phyloP scores from a whole-genome alignment of 2,888 invertebrate genomes.

The Diachrysia chrysitis region DNA sequence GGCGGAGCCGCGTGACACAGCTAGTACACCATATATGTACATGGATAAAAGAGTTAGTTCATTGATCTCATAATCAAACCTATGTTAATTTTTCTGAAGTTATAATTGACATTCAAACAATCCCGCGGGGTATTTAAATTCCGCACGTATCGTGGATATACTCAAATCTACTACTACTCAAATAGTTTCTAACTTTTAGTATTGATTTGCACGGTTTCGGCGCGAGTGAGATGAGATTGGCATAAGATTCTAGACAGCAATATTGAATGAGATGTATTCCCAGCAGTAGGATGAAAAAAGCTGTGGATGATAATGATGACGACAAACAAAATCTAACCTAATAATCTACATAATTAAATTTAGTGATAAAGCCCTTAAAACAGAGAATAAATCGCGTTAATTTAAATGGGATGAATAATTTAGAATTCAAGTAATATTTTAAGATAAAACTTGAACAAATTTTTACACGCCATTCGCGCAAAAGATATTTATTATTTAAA shows the following conservation, averaged over 20 bases:
- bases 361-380: background rate
- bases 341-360: too few relatives aligned
- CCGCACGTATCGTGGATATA: background rate
- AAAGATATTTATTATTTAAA: slow-evolving; percentile 9
- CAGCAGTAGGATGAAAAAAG: background rate
- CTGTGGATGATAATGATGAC: background rate
- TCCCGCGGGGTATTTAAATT: background rate
- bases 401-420: background rate
- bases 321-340: background rate
- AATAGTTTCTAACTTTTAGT: background rate
- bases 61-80: background rate
- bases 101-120: slow-evolving; percentile 1
- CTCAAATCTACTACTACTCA: background rate
- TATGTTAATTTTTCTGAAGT: background rate
- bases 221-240: slow-evolving; percentile 2
- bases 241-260: background rate
- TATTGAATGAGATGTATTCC: background rate
- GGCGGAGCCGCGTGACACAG: too few relatives aligned
- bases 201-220: background rate
- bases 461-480: slow-evolving; percentile 3
- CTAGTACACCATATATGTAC: background rate
- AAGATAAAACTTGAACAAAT: background rate
- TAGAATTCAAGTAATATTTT: background rate
- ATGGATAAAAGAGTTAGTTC: background rate
- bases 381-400: background rate